These are phyloP conservation scores for Babylonia areolata DNA, from an alignment of 1,140 invertebrate species.

Conservation along the genomic window DNA sequence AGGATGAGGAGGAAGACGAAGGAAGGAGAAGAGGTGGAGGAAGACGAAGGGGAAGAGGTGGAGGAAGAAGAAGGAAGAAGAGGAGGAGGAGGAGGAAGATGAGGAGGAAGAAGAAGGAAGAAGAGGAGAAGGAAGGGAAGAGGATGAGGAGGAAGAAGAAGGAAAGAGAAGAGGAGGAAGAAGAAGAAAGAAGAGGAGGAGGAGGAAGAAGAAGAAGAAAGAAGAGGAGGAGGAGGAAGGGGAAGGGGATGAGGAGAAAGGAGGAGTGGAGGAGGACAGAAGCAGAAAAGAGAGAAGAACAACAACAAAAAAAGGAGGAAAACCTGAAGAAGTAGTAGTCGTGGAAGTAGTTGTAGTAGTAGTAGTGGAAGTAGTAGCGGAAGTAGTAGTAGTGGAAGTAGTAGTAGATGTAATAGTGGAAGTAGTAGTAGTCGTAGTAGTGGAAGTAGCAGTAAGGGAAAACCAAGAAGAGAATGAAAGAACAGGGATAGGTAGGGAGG, in stretches of 20 bases:
- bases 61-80: background rate
- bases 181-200: background rate
- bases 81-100: background rate
- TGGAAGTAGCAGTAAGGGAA: too few relatives aligned
- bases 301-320: too few relatives aligned
- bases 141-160: background rate
- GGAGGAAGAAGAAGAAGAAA: too few relatives aligned
- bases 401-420: too few relatives aligned
- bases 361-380: too few relatives aligned
- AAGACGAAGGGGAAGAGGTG: background rate
- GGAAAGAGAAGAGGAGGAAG: background rate
- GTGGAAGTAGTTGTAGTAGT: too few relatives aligned
- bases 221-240: background rate
- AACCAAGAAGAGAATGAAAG: background rate
- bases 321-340: too few relatives aligned
- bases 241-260: background rate
- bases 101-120: background rate
- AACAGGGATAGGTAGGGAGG: background rate
- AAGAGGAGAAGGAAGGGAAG: background rate
- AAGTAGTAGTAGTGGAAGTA: too few relatives aligned
- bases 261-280: too few relatives aligned
- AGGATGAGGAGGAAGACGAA: background rate
- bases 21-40: background rate
- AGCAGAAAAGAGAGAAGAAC: too few relatives aligned
- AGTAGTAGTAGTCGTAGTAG: too few relatives aligned